phyloP scores from a whole-genome alignment of 1,140 invertebrate genomes.

The Hyles vespertilio region DNA sequence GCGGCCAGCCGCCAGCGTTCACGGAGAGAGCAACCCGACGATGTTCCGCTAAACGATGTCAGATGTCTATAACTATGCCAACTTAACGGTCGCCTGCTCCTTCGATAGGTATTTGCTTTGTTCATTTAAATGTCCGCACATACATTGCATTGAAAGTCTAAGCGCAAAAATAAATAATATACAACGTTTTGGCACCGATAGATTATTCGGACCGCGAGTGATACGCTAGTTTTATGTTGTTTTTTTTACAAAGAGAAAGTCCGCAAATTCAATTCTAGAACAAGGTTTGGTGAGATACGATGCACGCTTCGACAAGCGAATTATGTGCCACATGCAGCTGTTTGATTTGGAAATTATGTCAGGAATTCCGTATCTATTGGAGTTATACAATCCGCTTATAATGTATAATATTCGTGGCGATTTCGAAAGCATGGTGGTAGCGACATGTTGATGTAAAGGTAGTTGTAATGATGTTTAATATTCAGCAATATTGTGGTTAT shows the following conservation, averaged over 20 bases:
- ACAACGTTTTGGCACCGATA: constrained; percentile 7
- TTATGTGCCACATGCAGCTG: too few relatives aligned
- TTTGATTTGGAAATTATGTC: too few relatives aligned
- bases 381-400: too few relatives aligned
- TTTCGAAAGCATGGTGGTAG: too few relatives aligned
- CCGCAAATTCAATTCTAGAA: constrained; percentile 5
- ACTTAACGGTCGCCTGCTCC: constrained; percentile 48
- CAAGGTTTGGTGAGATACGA: background rate
- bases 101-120: constrained; percentile 40
- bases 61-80: constrained; percentile 42
- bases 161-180: constrained; percentile 14
- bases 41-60: constrained; percentile 35
- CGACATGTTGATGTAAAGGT: background rate
- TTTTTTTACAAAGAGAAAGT: constrained; percentile 8
- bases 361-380: too few relatives aligned
- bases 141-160: constrained; percentile 12
- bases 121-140: constrained; percentile 22
- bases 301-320: too few relatives aligned
- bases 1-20: background rate
- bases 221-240: constrained; percentile 4
- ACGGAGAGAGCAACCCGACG: constrained; percentile 1
- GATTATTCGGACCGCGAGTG: background rate
- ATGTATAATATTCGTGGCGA: too few relatives aligned
- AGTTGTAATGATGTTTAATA: too few relatives aligned
- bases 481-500: too few relatives aligned